Evolutionary conservation across 2,113 vertebrate species (phyloP), one percentile per base, ranked within the genome.

Genomic region (Nerophis ophidion): DNA sequence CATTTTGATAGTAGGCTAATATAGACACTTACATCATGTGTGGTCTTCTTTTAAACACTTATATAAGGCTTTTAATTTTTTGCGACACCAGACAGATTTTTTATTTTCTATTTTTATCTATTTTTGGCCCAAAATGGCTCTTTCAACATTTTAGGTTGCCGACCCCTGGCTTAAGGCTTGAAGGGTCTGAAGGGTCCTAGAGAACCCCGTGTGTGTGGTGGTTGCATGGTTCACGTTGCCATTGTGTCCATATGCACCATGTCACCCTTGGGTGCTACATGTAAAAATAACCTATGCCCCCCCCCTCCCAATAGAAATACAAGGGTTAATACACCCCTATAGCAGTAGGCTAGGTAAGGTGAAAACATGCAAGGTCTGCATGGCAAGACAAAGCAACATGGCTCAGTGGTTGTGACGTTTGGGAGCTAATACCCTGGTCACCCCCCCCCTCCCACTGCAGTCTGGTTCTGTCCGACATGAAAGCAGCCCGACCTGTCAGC

Each of bases 401-500:
- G 67, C 71, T 80, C 67, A 71, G 63, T 53, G 75, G 55, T 65
- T 64, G 66, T 81, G 81, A 76, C 70, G 69, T 81, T 63, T 74
- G 63, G 74, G 77, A 80, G 53, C 66, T 75, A 80, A 81, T 77
- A 79, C 71, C 63, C 83, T 8, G 16, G 71, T 34, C 55, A 70
- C 60, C 62, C 36, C 51, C 52, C 64, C 63, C 71, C 26, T 47
- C 63, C 66, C 57, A 17, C 53, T 61, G 40, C 58, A 56, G 48
- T 44, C 57, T 47, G 67, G n/a, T 68, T 68, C 74, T 77, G 76
- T 78, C 26, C 68, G 65, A 83, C 81, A 81, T 53, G 58, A 74
- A 70, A 68, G 11, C 78, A 76, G 65, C 68, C 36, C 80, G 83
- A 87, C 89, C 85, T 88, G 87, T 89, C 87, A 84, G 79, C 72